Evolutionary conservation across 2,113 vertebrate species (phyloP).

Genomic region (Tylochromis polylepis): DNA sequence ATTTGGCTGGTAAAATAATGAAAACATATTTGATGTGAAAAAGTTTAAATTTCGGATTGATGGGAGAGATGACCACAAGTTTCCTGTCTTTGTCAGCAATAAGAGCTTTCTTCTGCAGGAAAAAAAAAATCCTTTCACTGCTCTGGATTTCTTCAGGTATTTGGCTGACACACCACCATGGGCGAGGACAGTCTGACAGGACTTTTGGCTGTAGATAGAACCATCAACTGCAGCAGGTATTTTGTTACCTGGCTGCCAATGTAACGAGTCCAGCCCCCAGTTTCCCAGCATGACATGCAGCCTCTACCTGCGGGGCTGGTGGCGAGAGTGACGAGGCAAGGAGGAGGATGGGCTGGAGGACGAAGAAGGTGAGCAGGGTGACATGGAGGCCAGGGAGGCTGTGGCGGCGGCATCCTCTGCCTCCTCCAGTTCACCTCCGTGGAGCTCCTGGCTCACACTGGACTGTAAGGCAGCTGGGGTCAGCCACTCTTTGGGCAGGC

Average conservation of each 20-base stretch:
- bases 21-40: background rate
- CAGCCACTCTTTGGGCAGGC: conserved; percentile 97
- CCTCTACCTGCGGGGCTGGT: conserved; percentile 84
- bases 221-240: background rate
- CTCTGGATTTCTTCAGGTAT: background rate
- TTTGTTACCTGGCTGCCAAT: background rate
- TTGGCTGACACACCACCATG: background rate
- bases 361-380: conserved; percentile 44
- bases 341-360: conserved; percentile 66
- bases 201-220: background rate
- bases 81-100: background rate
- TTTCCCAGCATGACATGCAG: background rate
- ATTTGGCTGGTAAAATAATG: background rate
- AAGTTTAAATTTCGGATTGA: background rate
- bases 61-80: background rate
- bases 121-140: background rate
- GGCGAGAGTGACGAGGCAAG: conserved; percentile 78
- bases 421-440: conserved; percentile 84
- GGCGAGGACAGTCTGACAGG: background rate
- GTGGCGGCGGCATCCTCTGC: conserved; percentile 88
- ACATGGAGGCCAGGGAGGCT: conserved; percentile 71
- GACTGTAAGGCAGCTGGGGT: conserved; percentile 96
- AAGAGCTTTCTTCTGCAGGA: background rate
- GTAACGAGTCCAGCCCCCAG: background rate
- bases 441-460: conserved; percentile 96